Conservation (phyloP, 2,888 invertebrate species). For the Bedellia somnulentella region DNA sequence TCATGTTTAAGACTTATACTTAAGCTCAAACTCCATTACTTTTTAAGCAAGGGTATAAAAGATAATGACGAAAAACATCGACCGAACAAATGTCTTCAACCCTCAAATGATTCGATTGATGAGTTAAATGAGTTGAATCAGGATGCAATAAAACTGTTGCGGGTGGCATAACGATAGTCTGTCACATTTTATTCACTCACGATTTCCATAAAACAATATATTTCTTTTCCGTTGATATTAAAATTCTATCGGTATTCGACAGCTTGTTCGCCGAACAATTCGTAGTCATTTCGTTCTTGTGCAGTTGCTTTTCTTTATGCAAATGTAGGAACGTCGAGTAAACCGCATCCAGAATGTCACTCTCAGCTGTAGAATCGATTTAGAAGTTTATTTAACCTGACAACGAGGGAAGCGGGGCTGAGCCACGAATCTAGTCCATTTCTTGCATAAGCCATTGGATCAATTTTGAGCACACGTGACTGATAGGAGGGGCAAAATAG, state of each 20-base stretch:
- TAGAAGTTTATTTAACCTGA: conserved; percentile 56
- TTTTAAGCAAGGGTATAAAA: too few species aligned
- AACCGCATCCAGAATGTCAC: conserved; percentile 47
- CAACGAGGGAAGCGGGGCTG: conserved; percentile 45
- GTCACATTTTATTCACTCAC: conserved; percentile 35
- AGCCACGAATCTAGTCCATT: conserved; percentile 33
- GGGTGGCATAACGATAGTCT: conserved; percentile 27
- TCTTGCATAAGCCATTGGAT: conserved; percentile 17
- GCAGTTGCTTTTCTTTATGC: conserved; percentile 48
- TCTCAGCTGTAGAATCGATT: conserved; percentile 56
- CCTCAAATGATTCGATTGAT: conserved; percentile 24
- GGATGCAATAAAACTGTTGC: conserved; percentile 27
- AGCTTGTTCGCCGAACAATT: too few species aligned
- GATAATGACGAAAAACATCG: conserved; percentile 2
- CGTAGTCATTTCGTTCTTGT: too few species aligned
- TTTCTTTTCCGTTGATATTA: too few species aligned
- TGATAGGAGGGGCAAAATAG: conserved; percentile 5
- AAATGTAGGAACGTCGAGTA: conserved; percentile 38
- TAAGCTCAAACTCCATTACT: too few species aligned
- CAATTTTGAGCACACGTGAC: conserved; percentile 11
- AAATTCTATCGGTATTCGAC: too few species aligned
- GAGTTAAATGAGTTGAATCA: conserved; percentile 29
- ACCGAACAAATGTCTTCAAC: conserved; percentile 6
- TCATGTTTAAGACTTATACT: too few species aligned
- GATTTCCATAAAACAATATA: too few species aligned